These are phyloP conservation scores for Conger conger DNA, from an alignment of 2,113 vertebrate genomes.

Conservation along the genomic window DNA sequence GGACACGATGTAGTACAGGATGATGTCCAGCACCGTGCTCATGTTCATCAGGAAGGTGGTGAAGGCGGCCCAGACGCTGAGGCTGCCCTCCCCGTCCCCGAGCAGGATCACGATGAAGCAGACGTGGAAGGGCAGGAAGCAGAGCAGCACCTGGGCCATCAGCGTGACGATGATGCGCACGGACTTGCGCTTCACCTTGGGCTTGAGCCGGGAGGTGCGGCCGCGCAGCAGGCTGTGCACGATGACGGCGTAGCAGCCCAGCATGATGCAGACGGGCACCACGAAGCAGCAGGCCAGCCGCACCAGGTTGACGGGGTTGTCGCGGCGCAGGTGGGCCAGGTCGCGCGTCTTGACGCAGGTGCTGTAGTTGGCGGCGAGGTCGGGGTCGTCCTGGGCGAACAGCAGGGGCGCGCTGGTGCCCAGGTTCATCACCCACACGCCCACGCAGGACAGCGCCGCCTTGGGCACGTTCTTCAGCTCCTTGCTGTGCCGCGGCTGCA, in stretches of 20 bases:
- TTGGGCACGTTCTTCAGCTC: constrained; percentile 88
- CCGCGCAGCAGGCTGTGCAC: constrained; percentile 86
- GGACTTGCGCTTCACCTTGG: constrained; percentile 93
- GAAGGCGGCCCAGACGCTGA: constrained; percentile 82
- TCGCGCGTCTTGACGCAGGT: constrained; percentile 89
- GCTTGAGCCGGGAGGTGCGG: constrained; percentile 88
- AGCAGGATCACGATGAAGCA: constrained; percentile 81
- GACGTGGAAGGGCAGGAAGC: constrained; percentile 90
- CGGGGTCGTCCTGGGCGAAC: constrained; percentile 76
- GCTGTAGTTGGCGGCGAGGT: constrained; percentile 71
- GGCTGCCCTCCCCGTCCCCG: constrained; percentile 48
- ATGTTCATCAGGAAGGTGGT: constrained; percentile 93
- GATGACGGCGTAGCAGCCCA: constrained; percentile 84
- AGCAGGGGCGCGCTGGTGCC: constrained; percentile 76
- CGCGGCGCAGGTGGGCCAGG: constrained; percentile 77
- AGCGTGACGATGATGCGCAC: constrained; percentile 90
- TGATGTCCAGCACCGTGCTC: constrained; percentile 89
- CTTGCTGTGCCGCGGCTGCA: constrained; percentile 87
- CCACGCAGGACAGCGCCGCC: constrained; percentile 75
- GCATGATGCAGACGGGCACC: constrained; percentile 86
- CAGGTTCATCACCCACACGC: constrained; percentile 88
- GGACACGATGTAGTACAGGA: constrained; percentile 96
- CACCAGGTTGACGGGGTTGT: constrained; percentile 77
- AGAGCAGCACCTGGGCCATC: constrained; percentile 84
- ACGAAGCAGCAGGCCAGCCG: constrained; percentile 88